Percentiles rank a stretch among this genome's conserved stretches.
Evolutionary conservation across 92 coral and sea anemone genomes (phyloP).

Genomic region (Actinernus sp.): DNA sequence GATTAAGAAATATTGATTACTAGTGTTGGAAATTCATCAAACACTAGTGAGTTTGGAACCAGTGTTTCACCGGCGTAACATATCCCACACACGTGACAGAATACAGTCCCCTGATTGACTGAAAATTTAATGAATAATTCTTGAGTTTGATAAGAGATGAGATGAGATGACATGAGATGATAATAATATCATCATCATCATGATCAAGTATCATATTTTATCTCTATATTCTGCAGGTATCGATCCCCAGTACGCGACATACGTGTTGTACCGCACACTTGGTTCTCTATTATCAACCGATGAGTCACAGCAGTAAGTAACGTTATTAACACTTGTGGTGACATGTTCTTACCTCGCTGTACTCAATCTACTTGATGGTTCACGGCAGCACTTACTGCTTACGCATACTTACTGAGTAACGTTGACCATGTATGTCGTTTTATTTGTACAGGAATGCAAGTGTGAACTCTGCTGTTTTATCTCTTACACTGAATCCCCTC

Average conservation of each 20-base stretch:
- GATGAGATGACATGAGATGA: neutral
- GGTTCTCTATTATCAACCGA: slow-evolving; percentile 60
- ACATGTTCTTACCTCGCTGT: neutral
- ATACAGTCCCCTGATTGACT: too few species aligned
- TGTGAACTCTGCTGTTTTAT: slow-evolving; percentile 83
- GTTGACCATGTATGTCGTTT: neutral
- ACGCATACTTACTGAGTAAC: neutral
- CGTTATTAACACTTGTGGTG: neutral
- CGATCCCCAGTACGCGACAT: slow-evolving; percentile 56
- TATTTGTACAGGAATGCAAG: slow-evolving; percentile 8
- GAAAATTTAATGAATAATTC: too few species aligned
- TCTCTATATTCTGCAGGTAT: slow-evolving; percentile 28
- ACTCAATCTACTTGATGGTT: neutral
- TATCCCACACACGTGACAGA: too few species aligned
- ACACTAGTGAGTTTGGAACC: too few species aligned
- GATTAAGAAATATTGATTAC: too few species aligned
- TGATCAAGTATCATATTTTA: too few species aligned
- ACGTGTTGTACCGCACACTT: slow-evolving; percentile 71
- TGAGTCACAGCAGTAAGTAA: slow-evolving; percentile 9
- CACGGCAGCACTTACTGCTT: neutral
- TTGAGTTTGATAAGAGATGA: too few species aligned
- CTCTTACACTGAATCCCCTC: slow-evolving; percentile 80
- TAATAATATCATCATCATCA: neutral
- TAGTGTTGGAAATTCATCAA: too few species aligned
- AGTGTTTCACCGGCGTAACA: too few species aligned